These are phyloP conservation scores for Scaptomyza cyrtandrae DNA, from an alignment of 2,888 invertebrate genomes.

Conservation along the genomic window DNA sequence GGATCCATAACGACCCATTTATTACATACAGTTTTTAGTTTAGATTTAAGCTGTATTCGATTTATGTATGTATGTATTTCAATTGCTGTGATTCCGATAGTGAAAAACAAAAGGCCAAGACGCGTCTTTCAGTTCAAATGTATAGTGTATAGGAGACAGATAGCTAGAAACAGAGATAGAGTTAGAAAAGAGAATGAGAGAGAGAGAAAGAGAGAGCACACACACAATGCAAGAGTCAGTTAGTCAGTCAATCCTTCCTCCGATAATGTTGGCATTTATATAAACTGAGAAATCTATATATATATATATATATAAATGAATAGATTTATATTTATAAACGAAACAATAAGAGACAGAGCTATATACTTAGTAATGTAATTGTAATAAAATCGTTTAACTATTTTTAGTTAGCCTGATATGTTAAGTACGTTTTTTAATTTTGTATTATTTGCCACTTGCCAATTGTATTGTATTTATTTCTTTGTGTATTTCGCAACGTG, in stretches of 20 bases:
- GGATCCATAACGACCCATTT: slow-evolving; percentile 84
- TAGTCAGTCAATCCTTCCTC: slow-evolving; percentile 81
- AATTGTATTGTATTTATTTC: slow-evolving; percentile 60
- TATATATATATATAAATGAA: slow-evolving; percentile 21
- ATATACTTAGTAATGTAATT: slow-evolving; percentile 47
- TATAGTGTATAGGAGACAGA: slow-evolving; percentile 74
- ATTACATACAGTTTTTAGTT: slow-evolving; percentile 66
- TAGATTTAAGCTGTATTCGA: slow-evolving; percentile 49
- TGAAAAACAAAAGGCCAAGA: slow-evolving; percentile 71
- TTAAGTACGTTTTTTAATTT: slow-evolving; percentile 11
- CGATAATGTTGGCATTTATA: slow-evolving; percentile 83
- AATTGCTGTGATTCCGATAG: slow-evolving; percentile 82
- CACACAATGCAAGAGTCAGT: slow-evolving; percentile 53
- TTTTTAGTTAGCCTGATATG: slow-evolving; percentile 69
- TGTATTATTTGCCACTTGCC: slow-evolving; percentile 59
- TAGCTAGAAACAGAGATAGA: slow-evolving; percentile 26
- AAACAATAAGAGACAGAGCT: slow-evolving; percentile 43
- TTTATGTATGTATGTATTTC: slow-evolving; percentile 72
- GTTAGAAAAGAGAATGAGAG: slow-evolving; percentile 14
- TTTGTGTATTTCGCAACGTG: slow-evolving; percentile 70
- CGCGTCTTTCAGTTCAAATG: slow-evolving; percentile 82
- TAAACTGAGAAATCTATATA: slow-evolving; percentile 32
- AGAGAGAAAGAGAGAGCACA: slow-evolving; percentile 12
- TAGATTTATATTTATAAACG: slow-evolving; percentile 27
- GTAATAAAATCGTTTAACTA: slow-evolving; percentile 66